phyloP scores from a whole-genome alignment of 2,888 invertebrate species.

The Dorcus hopei region DNA sequence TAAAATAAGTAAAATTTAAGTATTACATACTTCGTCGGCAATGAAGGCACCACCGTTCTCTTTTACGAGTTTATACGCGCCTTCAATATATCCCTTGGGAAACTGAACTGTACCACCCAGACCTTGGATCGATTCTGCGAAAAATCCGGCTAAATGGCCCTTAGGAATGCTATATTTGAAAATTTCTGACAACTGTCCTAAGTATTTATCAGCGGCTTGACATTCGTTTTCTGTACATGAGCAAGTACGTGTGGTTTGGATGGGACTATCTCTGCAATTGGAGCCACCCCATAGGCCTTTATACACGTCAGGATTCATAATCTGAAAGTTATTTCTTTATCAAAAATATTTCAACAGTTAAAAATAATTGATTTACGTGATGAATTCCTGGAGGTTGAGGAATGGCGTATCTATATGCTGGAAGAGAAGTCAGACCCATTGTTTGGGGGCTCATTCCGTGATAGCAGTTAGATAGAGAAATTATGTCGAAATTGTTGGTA shows the following conservation, averaged over 20 bases:
- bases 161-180: conserved; percentile 76
- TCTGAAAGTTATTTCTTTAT: conserved; percentile 50
- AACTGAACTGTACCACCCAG: conserved; percentile 92
- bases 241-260: conserved; percentile 69
- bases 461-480: conserved; percentile 85
- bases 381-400: conserved; percentile 69
- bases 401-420: conserved; percentile 74
- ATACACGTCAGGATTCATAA: conserved; percentile 90
- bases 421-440: conserved; percentile 74
- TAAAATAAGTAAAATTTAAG: not conserved
- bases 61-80: conserved; percentile 74
- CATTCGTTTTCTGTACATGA: conserved; percentile 63
- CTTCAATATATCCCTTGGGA: conserved; percentile 81
- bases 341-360: not conserved
- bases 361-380: conserved; percentile 57
- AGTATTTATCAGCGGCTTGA: conserved; percentile 73
- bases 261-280: conserved; percentile 82
- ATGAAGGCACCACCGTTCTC: conserved; percentile 84
- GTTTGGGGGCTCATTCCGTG: conserved; percentile 88
- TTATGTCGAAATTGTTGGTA: conserved; percentile 79
- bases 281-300: conserved; percentile 88
- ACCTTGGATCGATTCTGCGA: conserved; percentile 96
- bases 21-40: conserved; percentile 74
- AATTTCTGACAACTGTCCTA: conserved; percentile 77
- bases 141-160: conserved; percentile 80